A percentile compares a stretch with the other conserved stretches of the same genome.
These are phyloP conservation scores for Nasonia longicornis DNA, from an alignment of 1,140 invertebrate genomes.

Conservation along the genomic window DNA sequence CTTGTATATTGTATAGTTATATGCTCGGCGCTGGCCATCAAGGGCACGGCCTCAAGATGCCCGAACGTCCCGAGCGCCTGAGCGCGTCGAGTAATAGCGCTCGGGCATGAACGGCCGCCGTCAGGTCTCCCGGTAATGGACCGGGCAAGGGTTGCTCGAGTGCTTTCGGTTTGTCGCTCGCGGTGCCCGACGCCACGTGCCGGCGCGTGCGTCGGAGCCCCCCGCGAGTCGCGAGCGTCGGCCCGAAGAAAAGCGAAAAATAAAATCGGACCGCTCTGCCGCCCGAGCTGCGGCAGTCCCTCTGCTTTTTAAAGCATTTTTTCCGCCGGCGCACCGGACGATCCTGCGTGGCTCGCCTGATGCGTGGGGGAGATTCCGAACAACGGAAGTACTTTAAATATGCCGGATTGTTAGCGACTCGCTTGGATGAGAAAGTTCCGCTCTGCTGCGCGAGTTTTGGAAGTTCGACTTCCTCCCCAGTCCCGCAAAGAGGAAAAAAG, in stretches of 20 bases:
- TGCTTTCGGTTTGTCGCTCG: neutral
- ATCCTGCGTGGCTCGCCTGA: conserved; percentile 17
- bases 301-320: conserved; percentile 37
- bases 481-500: neutral
- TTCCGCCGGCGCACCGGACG: conserved; percentile 10
- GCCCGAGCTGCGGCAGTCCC: no score
- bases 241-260: no score
- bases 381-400: conserved; percentile 46
- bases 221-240: no score
- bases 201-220: conserved; percentile 57
- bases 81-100: neutral
- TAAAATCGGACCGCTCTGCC: no score
- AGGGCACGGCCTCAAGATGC: conserved; percentile 11
- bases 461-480: conserved; percentile 31
- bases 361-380: conserved; percentile 40
- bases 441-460: conserved; percentile 41
- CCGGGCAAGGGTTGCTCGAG: neutral
- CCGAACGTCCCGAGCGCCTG: neutral
- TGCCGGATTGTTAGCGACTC: conserved; percentile 44
- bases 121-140: neutral
- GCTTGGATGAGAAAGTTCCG: conserved; percentile 44
- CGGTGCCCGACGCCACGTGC: conserved; percentile 55
- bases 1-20: no score
- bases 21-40: neutral
- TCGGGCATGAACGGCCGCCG: neutral